Percentiles rank a stretch among this genome's conserved stretches.
Conservation (phyloP, 2,888 invertebrate species). For the Schizotus pectinicornis region DNA sequence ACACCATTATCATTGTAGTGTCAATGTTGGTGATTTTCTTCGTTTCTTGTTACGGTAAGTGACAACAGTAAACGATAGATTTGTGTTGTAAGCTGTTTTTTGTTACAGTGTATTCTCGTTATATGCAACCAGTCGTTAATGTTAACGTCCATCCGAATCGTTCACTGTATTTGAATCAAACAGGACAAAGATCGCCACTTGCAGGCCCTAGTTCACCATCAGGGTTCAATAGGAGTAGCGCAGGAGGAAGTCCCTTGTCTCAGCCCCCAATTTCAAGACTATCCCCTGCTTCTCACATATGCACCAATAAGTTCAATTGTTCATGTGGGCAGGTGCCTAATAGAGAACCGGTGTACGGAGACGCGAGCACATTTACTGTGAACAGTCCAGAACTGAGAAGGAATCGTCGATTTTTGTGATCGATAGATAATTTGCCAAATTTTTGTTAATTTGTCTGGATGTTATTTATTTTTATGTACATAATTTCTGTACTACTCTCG, state of each 20-base stretch:
- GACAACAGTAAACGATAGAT: constrained; percentile 2
- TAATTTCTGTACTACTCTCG: too few relatives aligned
- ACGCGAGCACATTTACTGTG: constrained; percentile 49
- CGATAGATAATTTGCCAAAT: too few relatives aligned
- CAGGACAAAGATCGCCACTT: not conserved
- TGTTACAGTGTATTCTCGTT: constrained; percentile 53
- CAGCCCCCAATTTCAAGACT: constrained; percentile 6
- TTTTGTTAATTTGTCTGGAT: too few relatives aligned
- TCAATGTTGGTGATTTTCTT: constrained; percentile 51
- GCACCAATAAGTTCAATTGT: constrained; percentile 16
- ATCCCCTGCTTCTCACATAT: constrained; percentile 16
- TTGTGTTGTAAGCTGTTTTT: constrained; percentile 19
- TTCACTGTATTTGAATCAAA: constrained; percentile 20
- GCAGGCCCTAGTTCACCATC: constrained; percentile 6
- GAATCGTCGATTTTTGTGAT: constrained; percentile 51
- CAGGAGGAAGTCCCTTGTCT: not conserved
- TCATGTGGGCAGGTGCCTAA: constrained; percentile 11
- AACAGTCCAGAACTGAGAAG: constrained; percentile 52
- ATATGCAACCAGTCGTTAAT: constrained; percentile 54
- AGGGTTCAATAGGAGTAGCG: not conserved
- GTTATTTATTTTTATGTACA: too few relatives aligned
- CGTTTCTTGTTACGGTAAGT: constrained; percentile 54
- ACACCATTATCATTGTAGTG: constrained; percentile 39
- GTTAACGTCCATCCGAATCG: constrained; percentile 46
- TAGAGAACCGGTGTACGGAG: constrained; percentile 52